Evolutionary conservation across 2,797 vertebrate species (phyloP).

Genomic region (Holocentrus rufus): DNA sequence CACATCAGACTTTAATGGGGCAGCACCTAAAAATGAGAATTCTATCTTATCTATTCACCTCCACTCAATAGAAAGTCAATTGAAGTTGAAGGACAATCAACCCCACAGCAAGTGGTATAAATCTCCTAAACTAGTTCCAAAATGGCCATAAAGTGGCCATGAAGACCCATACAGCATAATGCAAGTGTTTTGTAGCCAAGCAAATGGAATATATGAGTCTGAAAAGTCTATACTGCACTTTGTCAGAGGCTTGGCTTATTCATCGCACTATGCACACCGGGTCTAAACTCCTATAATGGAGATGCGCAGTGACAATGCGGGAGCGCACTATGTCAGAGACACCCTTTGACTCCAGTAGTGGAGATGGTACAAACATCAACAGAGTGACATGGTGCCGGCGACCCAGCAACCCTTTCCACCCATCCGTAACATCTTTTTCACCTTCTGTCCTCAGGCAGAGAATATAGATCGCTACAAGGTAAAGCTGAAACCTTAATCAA

Average conservation of each 20-base stretch:
- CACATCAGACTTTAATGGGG: conserved; percentile 54
- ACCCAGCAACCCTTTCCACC: too few species aligned
- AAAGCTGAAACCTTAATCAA: too few species aligned
- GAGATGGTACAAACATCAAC: conserved; percentile 28
- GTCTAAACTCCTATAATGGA: conserved; percentile 20
- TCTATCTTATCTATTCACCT: conserved; percentile 59
- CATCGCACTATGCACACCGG: conserved; percentile 37
- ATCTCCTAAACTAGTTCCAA: conserved; percentile 11
- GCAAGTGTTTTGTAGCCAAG: conserved; percentile 41
- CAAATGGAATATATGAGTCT: conserved; percentile 26
- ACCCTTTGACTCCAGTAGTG: conserved; percentile 30
- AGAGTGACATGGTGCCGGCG: background rate
- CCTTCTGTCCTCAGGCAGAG: too few species aligned
- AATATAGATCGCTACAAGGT: too few species aligned
- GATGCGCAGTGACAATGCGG: conserved; percentile 31
- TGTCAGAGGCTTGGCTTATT: conserved; percentile 32
- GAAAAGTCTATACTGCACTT: conserved; percentile 30
- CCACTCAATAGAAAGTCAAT: conserved; percentile 63
- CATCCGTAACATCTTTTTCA: too few species aligned
- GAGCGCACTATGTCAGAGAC: conserved; percentile 22
- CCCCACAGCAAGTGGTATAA: conserved; percentile 43
- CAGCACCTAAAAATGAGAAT: conserved; percentile 57
- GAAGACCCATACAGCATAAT: conserved; percentile 48
- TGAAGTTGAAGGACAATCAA: conserved; percentile 48
- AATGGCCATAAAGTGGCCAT: conserved; percentile 52